Percentiles rank a stretch among this genome's conserved stretches.
These are phyloP conservation scores for Clamator glandarius DNA, from an alignment of 2,797 vertebrate genomes.

Conservation along the genomic window DNA sequence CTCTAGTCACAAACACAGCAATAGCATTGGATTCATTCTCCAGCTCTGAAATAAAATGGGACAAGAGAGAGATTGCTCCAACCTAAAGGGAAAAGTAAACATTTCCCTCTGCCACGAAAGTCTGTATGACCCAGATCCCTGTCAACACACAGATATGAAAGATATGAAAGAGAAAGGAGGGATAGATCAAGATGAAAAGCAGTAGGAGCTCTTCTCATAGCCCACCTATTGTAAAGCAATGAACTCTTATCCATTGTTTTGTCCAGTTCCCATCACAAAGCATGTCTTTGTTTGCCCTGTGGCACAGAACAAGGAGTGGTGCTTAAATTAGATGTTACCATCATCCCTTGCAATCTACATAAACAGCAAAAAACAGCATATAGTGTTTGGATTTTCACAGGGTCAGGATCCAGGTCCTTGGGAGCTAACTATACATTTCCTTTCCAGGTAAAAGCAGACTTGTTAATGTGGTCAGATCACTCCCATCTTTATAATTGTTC, in stretches of 20 bases:
- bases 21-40: conserved; percentile 9
- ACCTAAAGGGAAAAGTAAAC: conserved; percentile 5
- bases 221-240: background rate
- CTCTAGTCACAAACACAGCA: conserved; percentile 6
- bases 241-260: background rate
- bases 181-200: background rate
- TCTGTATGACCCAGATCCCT: conserved; percentile 14
- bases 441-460: background rate
- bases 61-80: background rate
- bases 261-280: background rate
- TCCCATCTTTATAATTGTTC: background rate
- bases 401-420: background rate
- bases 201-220: background rate
- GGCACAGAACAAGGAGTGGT: background rate
- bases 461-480: background rate
- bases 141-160: background rate
- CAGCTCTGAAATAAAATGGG: conserved; percentile 43
- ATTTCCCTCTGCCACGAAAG: background rate
- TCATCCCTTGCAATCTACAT: background rate
- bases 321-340: background rate
- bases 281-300: background rate
- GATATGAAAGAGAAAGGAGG: background rate
- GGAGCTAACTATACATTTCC: background rate
- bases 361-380: background rate
- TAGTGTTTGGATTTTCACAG: background rate